Percentiles rank a stretch among this genome's conserved stretches.
Conservation (phyloP, 2,888 invertebrate genomes). For the Thereva unica region DNA sequence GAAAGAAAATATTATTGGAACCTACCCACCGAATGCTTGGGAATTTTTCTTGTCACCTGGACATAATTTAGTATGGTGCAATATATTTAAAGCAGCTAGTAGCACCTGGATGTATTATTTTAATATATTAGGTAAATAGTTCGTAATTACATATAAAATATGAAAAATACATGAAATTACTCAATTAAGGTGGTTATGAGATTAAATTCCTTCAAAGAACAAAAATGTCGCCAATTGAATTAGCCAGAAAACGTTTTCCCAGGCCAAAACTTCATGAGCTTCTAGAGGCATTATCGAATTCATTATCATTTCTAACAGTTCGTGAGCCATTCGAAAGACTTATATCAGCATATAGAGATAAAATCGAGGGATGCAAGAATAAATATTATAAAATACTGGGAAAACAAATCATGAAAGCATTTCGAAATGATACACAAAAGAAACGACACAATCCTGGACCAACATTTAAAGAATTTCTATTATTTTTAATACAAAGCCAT, state of each 20-base stretch:
- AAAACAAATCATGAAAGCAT: conserved; percentile 66
- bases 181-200: conserved; percentile 63
- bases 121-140: conserved; percentile 68
- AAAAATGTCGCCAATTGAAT: conserved; percentile 66
- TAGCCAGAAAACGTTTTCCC: conserved; percentile 71
- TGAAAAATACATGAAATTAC: neutral
- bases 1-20: conserved; percentile 54
- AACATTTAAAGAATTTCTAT: conserved; percentile 73
- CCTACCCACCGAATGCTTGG: conserved; percentile 67
- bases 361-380: conserved; percentile 71
- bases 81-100: conserved; percentile 76
- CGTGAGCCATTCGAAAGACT: conserved; percentile 75
- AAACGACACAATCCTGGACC: conserved; percentile 59
- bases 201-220: conserved; percentile 64
- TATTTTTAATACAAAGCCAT: conserved; percentile 68
- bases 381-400: conserved; percentile 72
- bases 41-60: conserved; percentile 73
- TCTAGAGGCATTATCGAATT: conserved; percentile 66
- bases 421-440: conserved; percentile 58
- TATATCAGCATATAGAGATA: conserved; percentile 73
- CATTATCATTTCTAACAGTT: conserved; percentile 70
- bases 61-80: conserved; percentile 74
- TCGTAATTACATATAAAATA: neutral
- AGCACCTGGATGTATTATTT: conserved; percentile 83
- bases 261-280: conserved; percentile 68